These are phyloP conservation scores for Himalopsyche tibetana DNA, from an alignment of 2,888 invertebrate species.

Conservation along the genomic window DNA sequence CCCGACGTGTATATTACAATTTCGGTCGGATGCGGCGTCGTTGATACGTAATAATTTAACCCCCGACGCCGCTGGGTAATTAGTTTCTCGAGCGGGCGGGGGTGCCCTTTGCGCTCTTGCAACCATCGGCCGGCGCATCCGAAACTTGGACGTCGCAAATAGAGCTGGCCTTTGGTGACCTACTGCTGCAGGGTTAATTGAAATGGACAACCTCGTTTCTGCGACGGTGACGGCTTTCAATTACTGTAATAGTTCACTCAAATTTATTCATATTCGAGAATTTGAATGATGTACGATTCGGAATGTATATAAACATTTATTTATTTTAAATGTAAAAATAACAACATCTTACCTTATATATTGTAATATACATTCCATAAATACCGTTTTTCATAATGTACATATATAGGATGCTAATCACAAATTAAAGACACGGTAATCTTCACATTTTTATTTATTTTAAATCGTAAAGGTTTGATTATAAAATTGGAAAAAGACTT, in stretches of 20 bases:
- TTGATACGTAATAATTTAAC: slow-evolving; percentile 63
- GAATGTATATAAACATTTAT: no score
- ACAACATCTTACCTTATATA: no score
- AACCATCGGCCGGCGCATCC: neutral
- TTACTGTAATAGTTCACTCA: neutral
- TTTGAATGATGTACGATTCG: no score
- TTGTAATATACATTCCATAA: no score
- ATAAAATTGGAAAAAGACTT: no score
- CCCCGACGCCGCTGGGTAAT: slow-evolving; percentile 60
- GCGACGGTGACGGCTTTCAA: neutral
- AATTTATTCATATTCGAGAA: no score
- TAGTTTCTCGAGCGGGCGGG: slow-evolving; percentile 54
- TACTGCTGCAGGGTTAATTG: slow-evolving; percentile 16
- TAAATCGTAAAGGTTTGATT: no score
- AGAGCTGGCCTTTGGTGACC: slow-evolving; percentile 10
- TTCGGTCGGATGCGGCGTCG: slow-evolving; percentile 56
- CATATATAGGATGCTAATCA: no score
- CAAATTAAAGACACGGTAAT: no score
- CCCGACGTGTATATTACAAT: slow-evolving; percentile 53
- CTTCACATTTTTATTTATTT: no score
- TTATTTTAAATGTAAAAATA: no score
- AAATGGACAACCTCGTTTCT: slow-evolving; percentile 1
- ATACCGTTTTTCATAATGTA: no score
- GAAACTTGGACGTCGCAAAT: neutral
- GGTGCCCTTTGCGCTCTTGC: slow-evolving; percentile 13